These are phyloP conservation scores for Lota lota DNA, from an alignment of 2,113 vertebrate species.

Conservation along the genomic window DNA sequence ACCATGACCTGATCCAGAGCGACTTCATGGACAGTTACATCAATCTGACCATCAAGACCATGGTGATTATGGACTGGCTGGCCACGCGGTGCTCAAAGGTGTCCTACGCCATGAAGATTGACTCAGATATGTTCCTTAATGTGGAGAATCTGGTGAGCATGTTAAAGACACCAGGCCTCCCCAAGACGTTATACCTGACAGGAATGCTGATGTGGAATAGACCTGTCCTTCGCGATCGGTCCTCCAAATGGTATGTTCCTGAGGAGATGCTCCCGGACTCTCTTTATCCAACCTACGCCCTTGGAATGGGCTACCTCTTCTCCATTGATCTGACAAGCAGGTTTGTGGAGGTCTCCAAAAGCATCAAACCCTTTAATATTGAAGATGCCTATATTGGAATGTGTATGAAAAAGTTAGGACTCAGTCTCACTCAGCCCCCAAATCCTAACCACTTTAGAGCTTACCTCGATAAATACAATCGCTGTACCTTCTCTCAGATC, in stretches of 20 bases:
- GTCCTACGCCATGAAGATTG: constrained; percentile 89
- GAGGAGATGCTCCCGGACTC: constrained; percentile 82
- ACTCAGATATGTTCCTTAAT: constrained; percentile 95
- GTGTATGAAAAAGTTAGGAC: constrained; percentile 67
- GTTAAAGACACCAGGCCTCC: constrained; percentile 79
- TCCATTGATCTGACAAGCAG: constrained; percentile 88
- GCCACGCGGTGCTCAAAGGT: constrained; percentile 67
- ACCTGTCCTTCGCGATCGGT: constrained; percentile 77
- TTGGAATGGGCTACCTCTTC: constrained; percentile 93
- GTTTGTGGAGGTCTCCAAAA: constrained; percentile 82
- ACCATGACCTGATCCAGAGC: constrained; percentile 77
- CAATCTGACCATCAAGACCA: constrained; percentile 78
- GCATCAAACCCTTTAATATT: constrained; percentile 83
- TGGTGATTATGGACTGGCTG: constrained; percentile 82
- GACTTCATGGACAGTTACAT: constrained; percentile 68
- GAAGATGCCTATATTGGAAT: constrained; percentile 81
- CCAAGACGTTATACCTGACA: constrained; percentile 84
- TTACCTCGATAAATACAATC: constrained; percentile 41
- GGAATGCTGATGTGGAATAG: constrained; percentile 86
- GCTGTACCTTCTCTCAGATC: constrained; percentile 50
- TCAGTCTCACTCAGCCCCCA: not conserved
- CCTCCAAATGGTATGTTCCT: constrained; percentile 93
- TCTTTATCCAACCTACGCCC: constrained; percentile 84
- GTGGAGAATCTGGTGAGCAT: constrained; percentile 87
- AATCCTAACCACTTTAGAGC: constrained; percentile 39